Evolutionary conservation across 1,140 invertebrate species (phyloP), one percentile per base, ranked within the genome.

Genomic region (Neodiprion virginianus): DNA sequence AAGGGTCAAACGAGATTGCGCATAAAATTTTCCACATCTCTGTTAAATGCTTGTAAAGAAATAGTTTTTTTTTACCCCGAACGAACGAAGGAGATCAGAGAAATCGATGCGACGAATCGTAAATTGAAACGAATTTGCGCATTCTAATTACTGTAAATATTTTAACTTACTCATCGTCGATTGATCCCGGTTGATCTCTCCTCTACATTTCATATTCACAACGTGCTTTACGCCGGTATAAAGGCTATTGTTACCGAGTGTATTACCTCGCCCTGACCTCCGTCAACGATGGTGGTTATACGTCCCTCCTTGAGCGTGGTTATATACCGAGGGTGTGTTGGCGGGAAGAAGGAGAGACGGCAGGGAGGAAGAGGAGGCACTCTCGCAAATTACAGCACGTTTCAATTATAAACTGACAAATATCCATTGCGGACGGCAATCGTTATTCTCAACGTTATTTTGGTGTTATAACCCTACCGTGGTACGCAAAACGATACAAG

Each of bases 341-440:
- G 67, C 76, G 78, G 77, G 72, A 61, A 17, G 53, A 61, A 14
- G 11, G 53, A 61, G 53, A 17, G 53, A 8, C 76, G 67, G 74
- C 73, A n/a, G 12, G 12, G 14, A 23, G 10, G 50, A 69, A 53
- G 74, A 67, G 72, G 28, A 69, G 75, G 75, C 84, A 85, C 84
- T 86, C 82, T 79, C 79, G 80, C 75, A 85, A 86, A 86, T 86
- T 86, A 83, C 80, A 76, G 67, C 68, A 61, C 81, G 77, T 83
- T 85, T 85, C 82, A 86, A 86, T 86, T 85, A 86, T 79, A 76
- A 82, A 65, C 12, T 65, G 12, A 21, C 17, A 21, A 65, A 14
- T 17, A 14, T 14, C 12, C 61, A 1, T 40, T 40, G 28, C 5
- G 28, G 28, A 40, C 28, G 28, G 28, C 28, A 40, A 40, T 40